These are phyloP conservation scores for Austrolebias charrua DNA, from an alignment of 2,797 vertebrate species.

Conservation along the genomic window DNA sequence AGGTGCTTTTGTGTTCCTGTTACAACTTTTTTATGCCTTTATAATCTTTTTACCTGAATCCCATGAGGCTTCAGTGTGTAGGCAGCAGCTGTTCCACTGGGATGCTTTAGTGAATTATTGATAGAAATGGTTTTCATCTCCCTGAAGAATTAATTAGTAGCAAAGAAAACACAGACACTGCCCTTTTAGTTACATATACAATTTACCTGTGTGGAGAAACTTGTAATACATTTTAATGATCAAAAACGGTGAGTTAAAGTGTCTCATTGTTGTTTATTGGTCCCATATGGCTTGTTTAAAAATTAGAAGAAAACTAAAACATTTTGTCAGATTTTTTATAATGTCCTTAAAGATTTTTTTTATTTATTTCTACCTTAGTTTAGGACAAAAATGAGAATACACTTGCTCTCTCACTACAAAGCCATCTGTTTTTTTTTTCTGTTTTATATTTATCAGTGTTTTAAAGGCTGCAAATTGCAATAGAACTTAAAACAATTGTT, in stretches of 20 bases:
- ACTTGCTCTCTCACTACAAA: too few relatives aligned
- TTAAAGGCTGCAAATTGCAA: too few relatives aligned
- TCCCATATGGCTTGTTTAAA: slow-evolving; percentile 4
- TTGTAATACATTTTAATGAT: slow-evolving; percentile 29
- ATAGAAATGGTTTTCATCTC: slow-evolving; percentile 23
- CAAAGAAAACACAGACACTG: slow-evolving; percentile 14
- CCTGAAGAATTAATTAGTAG: slow-evolving; percentile 34
- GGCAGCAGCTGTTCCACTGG: slow-evolving; percentile 34
- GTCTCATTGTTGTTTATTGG: background rate
- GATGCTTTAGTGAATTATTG: slow-evolving; percentile 45
- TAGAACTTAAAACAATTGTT: too few relatives aligned
- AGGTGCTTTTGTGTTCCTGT: background rate
- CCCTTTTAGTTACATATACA: slow-evolving; percentile 12
- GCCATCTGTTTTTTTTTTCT: too few relatives aligned
- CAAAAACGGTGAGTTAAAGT: slow-evolving; percentile 28
- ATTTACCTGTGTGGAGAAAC: slow-evolving; percentile 12
- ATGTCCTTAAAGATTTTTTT: too few relatives aligned
- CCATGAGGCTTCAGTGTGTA: background rate
- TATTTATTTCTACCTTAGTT: too few relatives aligned
- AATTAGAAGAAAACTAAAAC: too few relatives aligned
- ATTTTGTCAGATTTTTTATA: too few relatives aligned
- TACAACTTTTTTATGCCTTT: background rate
- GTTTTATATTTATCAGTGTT: too few relatives aligned
- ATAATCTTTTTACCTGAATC: background rate
- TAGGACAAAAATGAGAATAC: too few relatives aligned